Percentiles rank a stretch among this genome's conserved stretches.
Conservation (phyloP, 2,888 invertebrate species). For the Lasioglossum morio region DNA sequence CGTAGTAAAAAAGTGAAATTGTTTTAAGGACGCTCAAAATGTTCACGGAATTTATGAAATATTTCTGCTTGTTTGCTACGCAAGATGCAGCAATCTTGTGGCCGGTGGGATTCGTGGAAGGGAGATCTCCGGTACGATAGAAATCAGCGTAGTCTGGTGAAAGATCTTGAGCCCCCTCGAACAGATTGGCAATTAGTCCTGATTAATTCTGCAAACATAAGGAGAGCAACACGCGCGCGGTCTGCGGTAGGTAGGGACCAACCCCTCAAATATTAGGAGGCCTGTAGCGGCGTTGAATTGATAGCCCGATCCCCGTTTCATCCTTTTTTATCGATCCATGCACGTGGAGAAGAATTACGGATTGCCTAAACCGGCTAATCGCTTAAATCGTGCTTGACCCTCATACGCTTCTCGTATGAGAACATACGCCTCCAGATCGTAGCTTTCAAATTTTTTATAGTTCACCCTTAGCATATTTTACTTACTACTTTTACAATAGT, state of each 20-base stretch:
- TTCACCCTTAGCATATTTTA: not conserved
- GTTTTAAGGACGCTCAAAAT: not conserved
- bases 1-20: not conserved
- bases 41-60: not conserved
- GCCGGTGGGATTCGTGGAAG: not conserved
- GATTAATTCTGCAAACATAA: slow-evolving; percentile 79
- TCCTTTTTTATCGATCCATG: slow-evolving; percentile 13
- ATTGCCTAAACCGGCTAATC: slow-evolving; percentile 14
- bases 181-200: slow-evolving; percentile 77
- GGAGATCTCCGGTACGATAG: not conserved
- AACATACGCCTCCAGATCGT: not conserved
- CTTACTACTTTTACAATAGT: not conserved
- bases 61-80: not conserved
- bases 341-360: not conserved
- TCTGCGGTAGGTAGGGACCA: slow-evolving; percentile 78
- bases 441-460: not conserved
- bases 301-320: slow-evolving; percentile 25
- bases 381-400: not conserved
- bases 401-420: not conserved
- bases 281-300: slow-evolving; percentile 56
- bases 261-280: slow-evolving; percentile 74
- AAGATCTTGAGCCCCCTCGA: slow-evolving; percentile 52
- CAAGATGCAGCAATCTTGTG: not conserved
- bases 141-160: slow-evolving; percentile 20
- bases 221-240: slow-evolving; percentile 70